Evolutionary conservation across 2,888 invertebrate species (phyloP).

Genomic region (Lasioglossum marginatum): DNA sequence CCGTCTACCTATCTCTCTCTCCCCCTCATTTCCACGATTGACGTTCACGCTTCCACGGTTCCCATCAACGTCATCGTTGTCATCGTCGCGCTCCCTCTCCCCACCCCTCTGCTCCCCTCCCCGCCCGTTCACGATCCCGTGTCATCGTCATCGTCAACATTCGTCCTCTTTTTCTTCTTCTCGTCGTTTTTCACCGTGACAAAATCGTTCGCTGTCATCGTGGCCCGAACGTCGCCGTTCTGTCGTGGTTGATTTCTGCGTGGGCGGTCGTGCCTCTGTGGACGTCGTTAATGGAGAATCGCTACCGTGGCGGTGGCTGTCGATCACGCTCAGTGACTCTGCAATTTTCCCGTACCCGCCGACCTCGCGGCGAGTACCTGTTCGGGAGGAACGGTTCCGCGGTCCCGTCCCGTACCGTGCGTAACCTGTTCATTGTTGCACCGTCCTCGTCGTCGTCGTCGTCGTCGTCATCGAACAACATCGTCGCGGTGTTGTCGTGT

Average conservation of each 20-base stretch:
- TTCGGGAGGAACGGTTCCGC: slow-evolving; percentile 46
- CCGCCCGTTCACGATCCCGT: background rate
- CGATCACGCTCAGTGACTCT: slow-evolving; percentile 75
- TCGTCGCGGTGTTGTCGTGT: slow-evolving; percentile 48
- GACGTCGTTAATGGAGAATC: slow-evolving; percentile 76
- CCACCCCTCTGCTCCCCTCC: background rate
- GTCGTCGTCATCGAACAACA: slow-evolving; percentile 18
- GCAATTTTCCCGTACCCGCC: slow-evolving; percentile 74
- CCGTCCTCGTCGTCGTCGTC: slow-evolving; percentile 12
- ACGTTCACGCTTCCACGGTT: slow-evolving; percentile 45
- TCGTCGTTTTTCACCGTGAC: slow-evolving; percentile 19
- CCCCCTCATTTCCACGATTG: slow-evolving; percentile 30
- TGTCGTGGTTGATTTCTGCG: slow-evolving; percentile 45
- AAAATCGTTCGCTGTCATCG: slow-evolving; percentile 17
- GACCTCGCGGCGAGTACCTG: slow-evolving; percentile 42
- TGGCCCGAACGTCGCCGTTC: slow-evolving; percentile 17
- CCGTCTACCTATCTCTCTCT: background rate
- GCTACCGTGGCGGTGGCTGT: slow-evolving; percentile 70
- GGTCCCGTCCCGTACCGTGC: slow-evolving; percentile 40
- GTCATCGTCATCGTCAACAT: slow-evolving; percentile 37
- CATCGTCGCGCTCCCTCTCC: slow-evolving; percentile 28
- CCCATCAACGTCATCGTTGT: slow-evolving; percentile 51
- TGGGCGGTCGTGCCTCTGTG: slow-evolving; percentile 66
- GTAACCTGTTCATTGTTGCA: slow-evolving; percentile 32
- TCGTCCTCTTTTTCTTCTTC: slow-evolving; percentile 5